Percentiles rank a stretch among this genome's conserved stretches.
phyloP scores from a whole-genome alignment of 2,888 invertebrate species.

The Ypsolopha scabrella region DNA sequence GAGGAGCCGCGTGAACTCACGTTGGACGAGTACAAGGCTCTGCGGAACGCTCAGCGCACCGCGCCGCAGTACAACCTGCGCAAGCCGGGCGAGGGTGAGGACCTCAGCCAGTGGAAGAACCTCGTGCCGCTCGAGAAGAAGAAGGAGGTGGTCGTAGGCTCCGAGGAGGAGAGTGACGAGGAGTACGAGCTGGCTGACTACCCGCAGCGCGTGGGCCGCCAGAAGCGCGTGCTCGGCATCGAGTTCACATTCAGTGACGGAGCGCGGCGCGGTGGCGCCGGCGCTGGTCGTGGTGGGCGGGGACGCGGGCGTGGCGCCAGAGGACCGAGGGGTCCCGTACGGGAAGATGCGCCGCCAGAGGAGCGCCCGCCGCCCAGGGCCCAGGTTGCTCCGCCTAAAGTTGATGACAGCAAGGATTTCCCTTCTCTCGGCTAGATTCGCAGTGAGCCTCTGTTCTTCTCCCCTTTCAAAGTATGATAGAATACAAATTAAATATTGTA shows the following conservation, averaged over 20 bases:
- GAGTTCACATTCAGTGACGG: constrained; percentile 89
- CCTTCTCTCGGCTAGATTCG: constrained; percentile 86
- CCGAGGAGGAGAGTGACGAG: constrained; percentile 77
- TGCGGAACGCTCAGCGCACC: constrained; percentile 80
- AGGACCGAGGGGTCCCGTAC: constrained; percentile 30
- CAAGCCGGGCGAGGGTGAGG: constrained; percentile 95
- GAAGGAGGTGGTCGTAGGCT: constrained; percentile 72
- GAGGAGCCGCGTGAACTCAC: constrained; percentile 90
- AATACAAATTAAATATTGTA: constrained; percentile 68
- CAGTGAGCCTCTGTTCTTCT: constrained; percentile 52
- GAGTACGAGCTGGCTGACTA: constrained; percentile 83
- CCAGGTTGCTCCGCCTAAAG: constrained; percentile 78
- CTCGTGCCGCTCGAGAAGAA: constrained; percentile 86
- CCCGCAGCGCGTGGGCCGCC: constrained; percentile 87
- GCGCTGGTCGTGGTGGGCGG: constrained; percentile 72
- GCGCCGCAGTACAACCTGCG: constrained; percentile 92
- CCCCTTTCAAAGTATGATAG: constrained; percentile 55
- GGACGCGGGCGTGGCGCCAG: constrained; percentile 55
- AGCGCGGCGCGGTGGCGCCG: constrained; percentile 78
- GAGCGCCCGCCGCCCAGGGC: constrained; percentile 43
- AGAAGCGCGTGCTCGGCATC: constrained; percentile 87
- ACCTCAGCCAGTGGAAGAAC: constrained; percentile 92
- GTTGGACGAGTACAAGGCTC: constrained; percentile 94
- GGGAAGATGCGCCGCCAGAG: constrained; percentile 39
- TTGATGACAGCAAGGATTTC: constrained; percentile 96